Percentiles rank a stretch among this genome's conserved stretches.
phyloP scores from a whole-genome alignment of 1,140 invertebrate genomes.

The Bombus superbus region DNA sequence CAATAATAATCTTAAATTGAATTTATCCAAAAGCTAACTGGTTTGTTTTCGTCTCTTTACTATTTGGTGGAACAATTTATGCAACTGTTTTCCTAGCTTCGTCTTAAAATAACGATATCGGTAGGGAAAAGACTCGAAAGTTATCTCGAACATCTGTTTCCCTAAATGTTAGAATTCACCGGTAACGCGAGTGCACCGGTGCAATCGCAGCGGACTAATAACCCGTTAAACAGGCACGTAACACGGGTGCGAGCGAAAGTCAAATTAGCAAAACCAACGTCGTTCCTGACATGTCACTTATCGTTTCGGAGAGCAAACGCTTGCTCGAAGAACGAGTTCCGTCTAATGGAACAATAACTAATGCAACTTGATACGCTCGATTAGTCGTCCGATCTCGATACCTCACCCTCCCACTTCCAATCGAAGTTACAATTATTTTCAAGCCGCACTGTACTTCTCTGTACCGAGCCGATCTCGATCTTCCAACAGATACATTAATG shows the following conservation, averaged over 20 bases:
- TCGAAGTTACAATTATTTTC: background rate
- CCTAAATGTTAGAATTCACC: background rate
- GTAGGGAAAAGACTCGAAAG: no score
- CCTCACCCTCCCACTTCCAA: background rate
- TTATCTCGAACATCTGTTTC: no score
- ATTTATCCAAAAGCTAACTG: background rate
- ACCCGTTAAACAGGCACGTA: constrained; percentile 38
- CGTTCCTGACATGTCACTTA: constrained; percentile 34
- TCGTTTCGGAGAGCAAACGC: background rate
- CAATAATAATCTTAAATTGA: no score
- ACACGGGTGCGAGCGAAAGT: constrained; percentile 48
- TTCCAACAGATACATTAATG: background rate
- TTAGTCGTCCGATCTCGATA: background rate
- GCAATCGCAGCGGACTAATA: constrained; percentile 16
- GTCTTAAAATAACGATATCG: no score
- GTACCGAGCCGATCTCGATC: background rate
- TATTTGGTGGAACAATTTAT: background rate
- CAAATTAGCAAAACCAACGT: constrained; percentile 46
- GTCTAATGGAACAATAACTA: constrained; percentile 49
- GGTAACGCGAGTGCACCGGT: no score
- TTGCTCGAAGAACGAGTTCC: constrained; percentile 7
- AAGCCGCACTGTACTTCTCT: background rate
- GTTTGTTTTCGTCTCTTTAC: background rate
- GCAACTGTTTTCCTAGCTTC: no score
- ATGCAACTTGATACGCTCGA: constrained; percentile 1